phyloP scores from a whole-genome alignment of 2,888 invertebrate genomes.

The Pandemis cinnamomeana region DNA sequence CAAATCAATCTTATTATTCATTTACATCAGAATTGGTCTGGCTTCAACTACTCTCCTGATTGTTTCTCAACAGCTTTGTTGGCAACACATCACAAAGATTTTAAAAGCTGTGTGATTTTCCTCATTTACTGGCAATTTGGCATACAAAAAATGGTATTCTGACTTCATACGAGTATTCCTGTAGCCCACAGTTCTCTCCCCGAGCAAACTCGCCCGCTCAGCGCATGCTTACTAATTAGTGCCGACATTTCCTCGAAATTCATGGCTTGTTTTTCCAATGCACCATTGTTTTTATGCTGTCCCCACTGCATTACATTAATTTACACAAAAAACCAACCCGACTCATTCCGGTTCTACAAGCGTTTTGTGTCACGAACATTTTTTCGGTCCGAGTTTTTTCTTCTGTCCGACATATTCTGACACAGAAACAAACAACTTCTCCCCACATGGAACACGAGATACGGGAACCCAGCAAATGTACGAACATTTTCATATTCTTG shows the following conservation, averaged over 20 bases:
- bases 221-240: conserved; percentile 58
- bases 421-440: conserved; percentile 22
- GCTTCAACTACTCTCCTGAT: too few relatives aligned
- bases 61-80: too few relatives aligned
- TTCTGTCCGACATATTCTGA: conserved; percentile 22
- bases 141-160: too few relatives aligned
- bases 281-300: conserved; percentile 29
- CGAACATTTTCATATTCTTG: conserved; percentile 23
- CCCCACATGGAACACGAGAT: conserved; percentile 22
- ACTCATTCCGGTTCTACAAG: conserved; percentile 12
- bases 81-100: too few relatives aligned
- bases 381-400: conserved; percentile 7
- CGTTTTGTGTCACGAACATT: conserved; percentile 7
- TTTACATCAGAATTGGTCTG: too few relatives aligned
- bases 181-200: conserved; percentile 4
- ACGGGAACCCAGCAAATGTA: conserved; percentile 17
- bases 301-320: conserved; percentile 20
- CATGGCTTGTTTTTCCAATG: conserved; percentile 48
- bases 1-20: too few relatives aligned
- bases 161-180: not conserved
- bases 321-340: conserved; percentile 14
- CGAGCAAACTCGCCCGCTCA: conserved; percentile 49
- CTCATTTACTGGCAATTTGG: too few relatives aligned
- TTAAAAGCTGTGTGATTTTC: too few relatives aligned
- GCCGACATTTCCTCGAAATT: conserved; percentile 58